Conservation (phyloP, 2,797 vertebrate genomes). For the Cephalopachus bancanus region DNA sequence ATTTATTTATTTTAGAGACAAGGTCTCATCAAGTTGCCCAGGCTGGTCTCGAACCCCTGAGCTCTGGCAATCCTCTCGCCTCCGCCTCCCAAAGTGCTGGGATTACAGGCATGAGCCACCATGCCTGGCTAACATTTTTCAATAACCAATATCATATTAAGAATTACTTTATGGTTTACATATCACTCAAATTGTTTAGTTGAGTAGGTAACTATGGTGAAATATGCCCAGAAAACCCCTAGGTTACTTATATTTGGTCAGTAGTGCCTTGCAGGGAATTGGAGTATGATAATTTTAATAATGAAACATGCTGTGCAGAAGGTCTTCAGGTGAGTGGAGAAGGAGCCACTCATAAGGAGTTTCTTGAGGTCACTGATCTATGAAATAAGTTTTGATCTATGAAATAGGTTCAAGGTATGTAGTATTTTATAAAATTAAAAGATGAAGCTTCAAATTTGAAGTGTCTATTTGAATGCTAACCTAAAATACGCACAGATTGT, state of each 20-base stretch:
- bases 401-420: not conserved
- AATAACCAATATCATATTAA: not conserved
- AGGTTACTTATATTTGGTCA: not conserved
- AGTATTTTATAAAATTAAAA: constrained; percentile 26
- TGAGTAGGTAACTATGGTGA: not conserved
- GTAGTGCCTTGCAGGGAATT: not conserved
- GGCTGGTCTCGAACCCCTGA: too few relatives aligned
- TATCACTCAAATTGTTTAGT: constrained; percentile 7
- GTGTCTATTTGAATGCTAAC: not conserved
- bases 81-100: too few relatives aligned
- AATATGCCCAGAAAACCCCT: not conserved
- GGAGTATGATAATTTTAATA: not conserved
- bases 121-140: not conserved
- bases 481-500: not conserved
- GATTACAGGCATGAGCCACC: too few relatives aligned
- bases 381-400: not conserved
- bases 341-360: not conserved
- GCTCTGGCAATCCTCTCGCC: too few relatives aligned
- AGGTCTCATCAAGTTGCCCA: too few relatives aligned
- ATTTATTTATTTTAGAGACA: too few relatives aligned
- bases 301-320: not conserved
- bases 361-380: not conserved
- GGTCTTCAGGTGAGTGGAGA: not conserved
- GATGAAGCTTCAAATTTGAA: not conserved
- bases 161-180: not conserved